phyloP scores from a whole-genome alignment of 2,888 invertebrate species.

The Tetrapedia diversipes region DNA sequence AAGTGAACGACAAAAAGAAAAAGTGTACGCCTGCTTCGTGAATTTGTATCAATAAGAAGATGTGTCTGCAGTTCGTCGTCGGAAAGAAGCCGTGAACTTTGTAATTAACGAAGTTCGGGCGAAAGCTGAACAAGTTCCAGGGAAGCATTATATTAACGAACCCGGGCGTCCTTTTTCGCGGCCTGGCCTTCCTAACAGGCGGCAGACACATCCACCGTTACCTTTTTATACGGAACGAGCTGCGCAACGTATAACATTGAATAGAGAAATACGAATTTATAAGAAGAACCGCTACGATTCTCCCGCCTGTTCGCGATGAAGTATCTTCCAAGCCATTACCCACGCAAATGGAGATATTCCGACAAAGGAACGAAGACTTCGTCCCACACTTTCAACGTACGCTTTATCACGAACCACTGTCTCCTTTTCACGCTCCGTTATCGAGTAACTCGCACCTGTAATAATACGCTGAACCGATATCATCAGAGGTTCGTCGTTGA shows the following conservation, averaged over 20 bases:
- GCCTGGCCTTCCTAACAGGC: not conserved
- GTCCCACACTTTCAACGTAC: slow-evolving; percentile 1
- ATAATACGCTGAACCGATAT: too few relatives aligned
- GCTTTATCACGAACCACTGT: not conserved
- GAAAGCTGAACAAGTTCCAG: not conserved
- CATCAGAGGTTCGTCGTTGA: too few relatives aligned
- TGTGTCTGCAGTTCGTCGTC: too few relatives aligned
- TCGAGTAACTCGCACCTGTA: too few relatives aligned
- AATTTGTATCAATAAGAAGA: too few relatives aligned
- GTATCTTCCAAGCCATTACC: not conserved
- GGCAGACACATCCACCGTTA: slow-evolving; percentile 17
- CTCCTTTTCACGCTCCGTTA: not conserved
- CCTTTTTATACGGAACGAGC: slow-evolving; percentile 4
- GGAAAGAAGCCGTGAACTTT: not conserved
- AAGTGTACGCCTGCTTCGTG: too few relatives aligned
- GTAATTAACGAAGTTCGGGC: not conserved
- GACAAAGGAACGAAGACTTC: slow-evolving; percentile 2
- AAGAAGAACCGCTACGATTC: slow-evolving; percentile 22
- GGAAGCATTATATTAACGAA: not conserved
- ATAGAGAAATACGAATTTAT: slow-evolving; percentile 1
- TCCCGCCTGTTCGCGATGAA: not conserved
- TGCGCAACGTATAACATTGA: not conserved
- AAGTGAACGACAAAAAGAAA: not conserved
- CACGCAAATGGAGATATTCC: not conserved
- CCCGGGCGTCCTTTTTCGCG: not conserved